phyloP scores from a whole-genome alignment of 2,888 invertebrate species.

The Cerastis rubricosa region DNA sequence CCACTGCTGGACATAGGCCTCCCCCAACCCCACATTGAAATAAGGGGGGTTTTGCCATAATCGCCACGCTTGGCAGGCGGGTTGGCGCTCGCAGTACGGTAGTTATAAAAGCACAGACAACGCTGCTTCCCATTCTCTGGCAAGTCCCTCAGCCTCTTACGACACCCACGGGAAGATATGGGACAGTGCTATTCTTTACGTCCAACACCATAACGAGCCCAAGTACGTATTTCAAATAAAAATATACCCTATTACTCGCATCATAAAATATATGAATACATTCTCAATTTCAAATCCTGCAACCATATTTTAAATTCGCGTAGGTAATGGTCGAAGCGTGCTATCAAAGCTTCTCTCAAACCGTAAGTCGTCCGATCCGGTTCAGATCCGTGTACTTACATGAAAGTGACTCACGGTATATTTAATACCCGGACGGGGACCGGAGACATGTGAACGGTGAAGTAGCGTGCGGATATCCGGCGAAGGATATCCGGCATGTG shows the following conservation, averaged over 20 bases:
- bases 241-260: neutral
- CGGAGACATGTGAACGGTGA: conserved; percentile 56
- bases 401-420: conserved; percentile 38
- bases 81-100: no score
- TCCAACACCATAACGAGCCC: no score
- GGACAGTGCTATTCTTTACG: no score
- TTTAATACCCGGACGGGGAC: conserved; percentile 55
- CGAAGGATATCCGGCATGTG: conserved; percentile 48
- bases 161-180: no score
- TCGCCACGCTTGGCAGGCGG: no score
- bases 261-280: neutral
- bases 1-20: no score
- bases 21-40: no score
- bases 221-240: neutral
- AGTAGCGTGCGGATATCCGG: conserved; percentile 58
- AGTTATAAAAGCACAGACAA: no score
- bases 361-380: conserved; percentile 4
- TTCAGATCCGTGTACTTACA: conserved; percentile 14
- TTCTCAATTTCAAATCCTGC: conserved; percentile 2
- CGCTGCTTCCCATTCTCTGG: no score
- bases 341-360: conserved; percentile 19
- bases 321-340: neutral
- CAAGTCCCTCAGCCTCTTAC: no score
- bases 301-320: conserved; percentile 1
- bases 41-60: no score